Conservation (phyloP, 2,888 invertebrate species). For the Galerucella pusilla region DNA sequence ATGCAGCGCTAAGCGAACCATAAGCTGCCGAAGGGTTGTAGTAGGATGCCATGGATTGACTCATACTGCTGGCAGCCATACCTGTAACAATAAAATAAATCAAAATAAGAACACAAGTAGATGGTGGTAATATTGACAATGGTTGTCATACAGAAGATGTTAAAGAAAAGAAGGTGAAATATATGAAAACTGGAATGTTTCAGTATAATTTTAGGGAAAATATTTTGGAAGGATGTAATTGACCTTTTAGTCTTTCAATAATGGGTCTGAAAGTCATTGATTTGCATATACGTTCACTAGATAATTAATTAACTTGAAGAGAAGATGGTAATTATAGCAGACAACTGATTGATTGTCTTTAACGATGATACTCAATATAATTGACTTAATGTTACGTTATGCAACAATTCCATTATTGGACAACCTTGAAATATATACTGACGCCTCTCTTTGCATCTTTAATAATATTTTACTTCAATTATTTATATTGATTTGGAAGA, state of each 20-base stretch:
- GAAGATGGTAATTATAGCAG: constrained; percentile 46
- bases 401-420: constrained; percentile 36
- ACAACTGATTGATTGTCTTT: constrained; percentile 49
- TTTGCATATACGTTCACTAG: constrained; percentile 20
- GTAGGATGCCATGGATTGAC: constrained; percentile 77
- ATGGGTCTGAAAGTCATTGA: too few relatives aligned
- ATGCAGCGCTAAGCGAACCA: constrained; percentile 78
- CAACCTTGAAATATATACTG: constrained; percentile 32
- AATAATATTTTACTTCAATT: constrained; percentile 1
- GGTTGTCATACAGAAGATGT: background rate
- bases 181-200: background rate
- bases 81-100: constrained; percentile 65
- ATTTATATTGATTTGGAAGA: constrained; percentile 4
- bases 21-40: constrained; percentile 78
- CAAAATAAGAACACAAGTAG: background rate
- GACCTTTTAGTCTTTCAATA: background rate
- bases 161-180: too few relatives aligned
- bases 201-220: too few relatives aligned
- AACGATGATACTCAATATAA: constrained; percentile 36
- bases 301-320: constrained; percentile 32
- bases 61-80: constrained; percentile 76
- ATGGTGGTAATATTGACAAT: background rate
- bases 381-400: constrained; percentile 37
- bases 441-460: background rate
- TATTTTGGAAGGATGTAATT: too few relatives aligned